A percentile compares a stretch with the other conserved stretches of the same genome.
Evolutionary conservation across 1,140 invertebrate species (phyloP).

Genomic region (Bombus fervidus): DNA sequence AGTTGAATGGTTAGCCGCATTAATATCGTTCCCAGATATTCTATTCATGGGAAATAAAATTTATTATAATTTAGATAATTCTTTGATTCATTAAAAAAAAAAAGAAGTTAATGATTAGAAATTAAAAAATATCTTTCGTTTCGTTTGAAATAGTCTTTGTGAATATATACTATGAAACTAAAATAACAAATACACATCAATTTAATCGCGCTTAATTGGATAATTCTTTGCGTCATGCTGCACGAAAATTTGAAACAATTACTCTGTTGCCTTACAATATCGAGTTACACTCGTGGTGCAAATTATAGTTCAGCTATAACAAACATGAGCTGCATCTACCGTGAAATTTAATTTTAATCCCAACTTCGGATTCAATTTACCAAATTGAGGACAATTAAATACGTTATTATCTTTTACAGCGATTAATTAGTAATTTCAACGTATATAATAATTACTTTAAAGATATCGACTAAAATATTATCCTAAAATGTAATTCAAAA

Average conservation of each 20-base stretch:
- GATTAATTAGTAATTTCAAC: background rate
- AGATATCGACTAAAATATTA: background rate
- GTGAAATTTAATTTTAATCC: constrained; percentile 5
- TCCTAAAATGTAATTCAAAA: background rate
- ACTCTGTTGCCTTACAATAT: background rate
- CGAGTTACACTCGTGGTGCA: background rate
- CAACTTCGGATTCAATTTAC: constrained; percentile 1
- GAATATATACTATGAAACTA: too few species aligned
- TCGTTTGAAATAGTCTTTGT: too few species aligned
- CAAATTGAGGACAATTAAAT: background rate
- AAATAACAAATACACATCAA: too few species aligned
- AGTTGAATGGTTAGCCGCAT: too few species aligned
- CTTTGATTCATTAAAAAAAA: too few species aligned
- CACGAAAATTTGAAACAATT: background rate
- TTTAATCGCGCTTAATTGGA: too few species aligned
- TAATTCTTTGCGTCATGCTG: too few species aligned
- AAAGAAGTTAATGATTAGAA: too few species aligned
- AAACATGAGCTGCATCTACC: background rate
- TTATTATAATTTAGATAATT: too few species aligned
- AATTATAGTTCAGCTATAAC: background rate
- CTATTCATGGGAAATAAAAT: too few species aligned
- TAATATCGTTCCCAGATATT: too few species aligned
- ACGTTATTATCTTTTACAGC: background rate
- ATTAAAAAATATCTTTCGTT: too few species aligned
- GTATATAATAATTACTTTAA: background rate